Percentiles rank a stretch among this genome's conserved stretches.
phyloP scores from a whole-genome alignment of 2,888 invertebrate species.

The Trilocha varians region DNA sequence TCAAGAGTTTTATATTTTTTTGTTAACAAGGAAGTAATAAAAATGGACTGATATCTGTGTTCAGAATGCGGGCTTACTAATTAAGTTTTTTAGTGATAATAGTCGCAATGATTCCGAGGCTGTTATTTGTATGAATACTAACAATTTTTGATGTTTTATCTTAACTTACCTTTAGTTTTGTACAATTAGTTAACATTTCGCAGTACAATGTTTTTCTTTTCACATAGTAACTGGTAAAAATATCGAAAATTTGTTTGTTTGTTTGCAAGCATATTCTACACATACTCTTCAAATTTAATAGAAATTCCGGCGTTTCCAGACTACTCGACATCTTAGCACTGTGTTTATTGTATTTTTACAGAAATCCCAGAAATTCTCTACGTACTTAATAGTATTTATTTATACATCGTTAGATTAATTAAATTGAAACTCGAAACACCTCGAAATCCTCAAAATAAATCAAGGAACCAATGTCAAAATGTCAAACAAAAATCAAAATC shows the following conservation, averaged over 20 bases:
- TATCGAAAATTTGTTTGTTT: slow-evolving; percentile 43
- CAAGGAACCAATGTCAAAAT: slow-evolving; percentile 2
- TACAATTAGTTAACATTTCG: slow-evolving; percentile 52
- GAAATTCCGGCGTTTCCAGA: background rate
- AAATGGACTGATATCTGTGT: no score
- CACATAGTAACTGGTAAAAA: slow-evolving; percentile 44
- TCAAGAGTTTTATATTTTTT: no score
- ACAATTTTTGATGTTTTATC: background rate
- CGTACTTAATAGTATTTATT: background rate
- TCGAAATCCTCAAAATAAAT: no score
- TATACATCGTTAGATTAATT: background rate
- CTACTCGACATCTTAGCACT: background rate
- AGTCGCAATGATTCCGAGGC: background rate
- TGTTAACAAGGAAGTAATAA: no score
- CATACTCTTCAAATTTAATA: slow-evolving; percentile 44
- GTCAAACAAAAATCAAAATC: slow-evolving; percentile 5
- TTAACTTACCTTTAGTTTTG: slow-evolving; percentile 45
- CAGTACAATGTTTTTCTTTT: slow-evolving; percentile 47
- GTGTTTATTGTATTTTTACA: no score
- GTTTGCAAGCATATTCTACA: slow-evolving; percentile 53
- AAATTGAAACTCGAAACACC: no score
- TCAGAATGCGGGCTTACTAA: no score
- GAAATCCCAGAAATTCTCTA: no score
- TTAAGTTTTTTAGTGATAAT: background rate
- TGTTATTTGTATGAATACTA: no score